Evolutionary conservation across 2,888 invertebrate genomes (phyloP).

Genomic region (Leistus spinibarbis): DNA sequence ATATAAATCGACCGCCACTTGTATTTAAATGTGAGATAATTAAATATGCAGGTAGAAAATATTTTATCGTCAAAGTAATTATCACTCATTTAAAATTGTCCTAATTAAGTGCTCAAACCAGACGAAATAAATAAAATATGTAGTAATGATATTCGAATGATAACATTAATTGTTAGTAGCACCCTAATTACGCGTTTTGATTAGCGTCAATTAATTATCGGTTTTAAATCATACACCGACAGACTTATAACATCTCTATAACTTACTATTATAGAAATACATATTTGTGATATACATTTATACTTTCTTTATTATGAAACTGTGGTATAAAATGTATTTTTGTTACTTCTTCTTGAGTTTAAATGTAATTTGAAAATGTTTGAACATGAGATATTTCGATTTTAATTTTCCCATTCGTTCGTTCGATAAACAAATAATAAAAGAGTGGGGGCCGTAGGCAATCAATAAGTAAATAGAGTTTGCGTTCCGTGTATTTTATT

Average conservation of each 20-base stretch:
- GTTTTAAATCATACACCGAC: not conserved
- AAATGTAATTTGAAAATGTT: not conserved
- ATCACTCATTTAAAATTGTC: conserved; percentile 32
- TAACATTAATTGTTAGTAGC: conserved; percentile 27
- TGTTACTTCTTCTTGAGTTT: not conserved
- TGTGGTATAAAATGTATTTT: no score
- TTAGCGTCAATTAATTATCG: not conserved
- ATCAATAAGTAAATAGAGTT: conserved; percentile 18
- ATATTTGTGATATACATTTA: no score
- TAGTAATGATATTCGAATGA: conserved; percentile 33
- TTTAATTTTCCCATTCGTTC: not conserved
- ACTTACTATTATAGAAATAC: not conserved
- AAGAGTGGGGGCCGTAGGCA: conserved; percentile 1
- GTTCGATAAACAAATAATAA: conserved; percentile 15
- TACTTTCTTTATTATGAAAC: no score
- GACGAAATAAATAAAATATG: conserved; percentile 13
- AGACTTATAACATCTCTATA: not conserved
- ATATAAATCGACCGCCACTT: conserved; percentile 24
- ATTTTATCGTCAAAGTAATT: conserved; percentile 34
- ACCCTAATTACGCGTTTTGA: not conserved
- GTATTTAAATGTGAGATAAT: conserved; percentile 24
- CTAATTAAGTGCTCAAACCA: conserved; percentile 32
- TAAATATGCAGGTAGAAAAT: conserved; percentile 35
- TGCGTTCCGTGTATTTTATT: conserved; percentile 21
- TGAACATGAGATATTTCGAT: not conserved